These are phyloP conservation scores for Drosophila prolongata DNA, from an alignment of 2,888 invertebrate genomes.

Conservation along the genomic window DNA sequence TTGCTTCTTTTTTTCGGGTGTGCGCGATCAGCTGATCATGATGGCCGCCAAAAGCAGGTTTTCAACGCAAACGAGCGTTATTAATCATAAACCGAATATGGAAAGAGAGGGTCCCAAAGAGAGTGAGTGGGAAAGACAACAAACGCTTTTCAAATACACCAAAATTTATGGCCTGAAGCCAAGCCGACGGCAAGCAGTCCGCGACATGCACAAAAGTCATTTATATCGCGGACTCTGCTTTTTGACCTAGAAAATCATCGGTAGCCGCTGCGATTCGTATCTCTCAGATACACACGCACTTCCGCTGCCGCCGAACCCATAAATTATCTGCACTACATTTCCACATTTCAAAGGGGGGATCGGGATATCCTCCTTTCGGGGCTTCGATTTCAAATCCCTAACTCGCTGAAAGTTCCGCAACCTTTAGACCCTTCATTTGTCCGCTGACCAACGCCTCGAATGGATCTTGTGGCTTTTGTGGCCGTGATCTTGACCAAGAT, in stretches of 20 bases:
- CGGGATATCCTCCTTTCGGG: slow-evolving; percentile 8
- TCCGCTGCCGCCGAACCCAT: slow-evolving; percentile 65
- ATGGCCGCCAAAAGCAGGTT: slow-evolving; percentile 79
- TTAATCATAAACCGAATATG: slow-evolving; percentile 64
- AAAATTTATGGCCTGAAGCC: slow-evolving; percentile 63
- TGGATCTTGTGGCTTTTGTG: slow-evolving; percentile 17
- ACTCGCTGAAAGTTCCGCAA: slow-evolving; percentile 44
- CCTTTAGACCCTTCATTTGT: slow-evolving; percentile 43
- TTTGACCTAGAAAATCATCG: slow-evolving; percentile 69
- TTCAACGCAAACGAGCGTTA: slow-evolving; percentile 47
- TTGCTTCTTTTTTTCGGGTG: slow-evolving; percentile 16
- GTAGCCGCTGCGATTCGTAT: slow-evolving; percentile 59
- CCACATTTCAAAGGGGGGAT: slow-evolving; percentile 14
- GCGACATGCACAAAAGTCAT: slow-evolving; percentile 77
- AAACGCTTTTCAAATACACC: slow-evolving; percentile 58
- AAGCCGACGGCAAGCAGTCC: slow-evolving; percentile 64
- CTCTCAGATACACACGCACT: slow-evolving; percentile 72
- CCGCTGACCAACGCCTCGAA: slow-evolving; percentile 41
- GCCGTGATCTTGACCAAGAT: slow-evolving; percentile 33
- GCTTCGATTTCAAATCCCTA: slow-evolving; percentile 26
- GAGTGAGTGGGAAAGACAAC: slow-evolving; percentile 31
- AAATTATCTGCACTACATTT: slow-evolving; percentile 68
- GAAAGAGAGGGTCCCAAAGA: slow-evolving; percentile 2
- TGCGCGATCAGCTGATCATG: slow-evolving; percentile 77
- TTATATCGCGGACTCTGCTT: slow-evolving; percentile 56